Conservation (phyloP, 2,888 invertebrate genomes). For the Perizoma affinitatum region DNA sequence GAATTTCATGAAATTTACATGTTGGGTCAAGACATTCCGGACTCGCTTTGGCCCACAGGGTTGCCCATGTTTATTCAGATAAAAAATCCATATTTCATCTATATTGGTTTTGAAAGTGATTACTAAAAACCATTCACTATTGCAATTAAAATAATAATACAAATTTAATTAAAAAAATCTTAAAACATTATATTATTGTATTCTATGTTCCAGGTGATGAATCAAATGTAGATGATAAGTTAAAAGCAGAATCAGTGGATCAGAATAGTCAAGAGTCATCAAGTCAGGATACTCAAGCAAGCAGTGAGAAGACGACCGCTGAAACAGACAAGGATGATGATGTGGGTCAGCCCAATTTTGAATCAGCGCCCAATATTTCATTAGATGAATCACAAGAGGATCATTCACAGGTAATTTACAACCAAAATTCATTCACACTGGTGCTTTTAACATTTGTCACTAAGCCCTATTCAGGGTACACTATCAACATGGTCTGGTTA, state of each 20-base stretch:
- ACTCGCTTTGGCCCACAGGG: too few relatives aligned
- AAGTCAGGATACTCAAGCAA: constrained; percentile 41
- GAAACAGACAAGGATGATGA: constrained; percentile 57
- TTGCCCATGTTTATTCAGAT: too few relatives aligned
- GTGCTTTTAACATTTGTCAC: too few relatives aligned
- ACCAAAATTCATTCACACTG: not conserved
- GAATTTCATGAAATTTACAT: too few relatives aligned
- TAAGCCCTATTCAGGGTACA: too few relatives aligned
- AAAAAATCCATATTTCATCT: too few relatives aligned
- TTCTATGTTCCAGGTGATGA: constrained; percentile 24
- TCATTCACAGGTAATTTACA: constrained; percentile 66
- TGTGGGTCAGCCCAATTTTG: constrained; percentile 76
- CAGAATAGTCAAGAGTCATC: constrained; percentile 43
- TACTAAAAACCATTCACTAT: too few relatives aligned
- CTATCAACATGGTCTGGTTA: too few relatives aligned
- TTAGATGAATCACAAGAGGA: constrained; percentile 74
- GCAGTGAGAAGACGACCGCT: constrained; percentile 35
- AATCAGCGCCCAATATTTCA: constrained; percentile 78
- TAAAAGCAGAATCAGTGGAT: constrained; percentile 44
- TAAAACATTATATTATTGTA: not conserved
- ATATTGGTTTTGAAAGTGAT: too few relatives aligned
- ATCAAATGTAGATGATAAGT: constrained; percentile 37
- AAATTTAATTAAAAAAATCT: too few relatives aligned
- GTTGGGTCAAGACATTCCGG: too few relatives aligned
- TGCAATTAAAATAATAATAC: too few relatives aligned